phyloP scores from a whole-genome alignment of 2,888 invertebrate genomes.

The Drosophila sordidula region DNA sequence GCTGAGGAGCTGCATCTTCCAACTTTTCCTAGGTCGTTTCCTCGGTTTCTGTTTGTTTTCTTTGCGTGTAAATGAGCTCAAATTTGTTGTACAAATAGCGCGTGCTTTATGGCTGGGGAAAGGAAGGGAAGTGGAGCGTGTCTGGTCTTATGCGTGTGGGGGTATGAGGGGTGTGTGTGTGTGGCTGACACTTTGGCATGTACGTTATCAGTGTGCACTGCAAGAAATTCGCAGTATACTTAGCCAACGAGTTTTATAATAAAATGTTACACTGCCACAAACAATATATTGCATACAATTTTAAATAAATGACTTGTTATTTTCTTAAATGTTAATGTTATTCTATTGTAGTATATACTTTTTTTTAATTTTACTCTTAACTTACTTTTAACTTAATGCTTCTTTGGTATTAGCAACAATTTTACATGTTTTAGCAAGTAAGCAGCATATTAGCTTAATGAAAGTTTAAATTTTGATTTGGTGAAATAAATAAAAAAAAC shows the following conservation, averaged over 20 bases:
- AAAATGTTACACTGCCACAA: no score
- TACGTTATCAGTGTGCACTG: slow-evolving; percentile 8
- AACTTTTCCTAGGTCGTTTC: slow-evolving; percentile 37
- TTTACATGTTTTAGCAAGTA: no score
- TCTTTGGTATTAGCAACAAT: no score
- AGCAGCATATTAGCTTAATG: no score
- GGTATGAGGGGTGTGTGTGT: background rate
- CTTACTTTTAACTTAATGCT: no score
- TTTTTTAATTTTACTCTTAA: no score
- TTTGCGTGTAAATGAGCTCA: slow-evolving; percentile 75
- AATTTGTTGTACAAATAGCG: slow-evolving; percentile 73
- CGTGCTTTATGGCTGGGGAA: slow-evolving; percentile 25
- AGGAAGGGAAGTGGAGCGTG: background rate
- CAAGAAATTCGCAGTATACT: slow-evolving; percentile 1
- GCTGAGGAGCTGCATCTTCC: slow-evolving; percentile 28
- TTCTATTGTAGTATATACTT: no score
- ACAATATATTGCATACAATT: no score
- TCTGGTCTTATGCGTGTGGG: background rate
- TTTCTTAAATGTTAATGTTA: no score
- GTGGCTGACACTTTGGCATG: slow-evolving; percentile 14
- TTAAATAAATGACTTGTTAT: no score
- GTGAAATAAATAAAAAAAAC: no score
- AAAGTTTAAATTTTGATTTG: no score
- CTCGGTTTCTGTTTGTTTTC: slow-evolving; percentile 34
- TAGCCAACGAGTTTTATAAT: background rate